phyloP scores from a whole-genome alignment of 2,113 vertebrate species.

The Plestiodon gilberti region DNA sequence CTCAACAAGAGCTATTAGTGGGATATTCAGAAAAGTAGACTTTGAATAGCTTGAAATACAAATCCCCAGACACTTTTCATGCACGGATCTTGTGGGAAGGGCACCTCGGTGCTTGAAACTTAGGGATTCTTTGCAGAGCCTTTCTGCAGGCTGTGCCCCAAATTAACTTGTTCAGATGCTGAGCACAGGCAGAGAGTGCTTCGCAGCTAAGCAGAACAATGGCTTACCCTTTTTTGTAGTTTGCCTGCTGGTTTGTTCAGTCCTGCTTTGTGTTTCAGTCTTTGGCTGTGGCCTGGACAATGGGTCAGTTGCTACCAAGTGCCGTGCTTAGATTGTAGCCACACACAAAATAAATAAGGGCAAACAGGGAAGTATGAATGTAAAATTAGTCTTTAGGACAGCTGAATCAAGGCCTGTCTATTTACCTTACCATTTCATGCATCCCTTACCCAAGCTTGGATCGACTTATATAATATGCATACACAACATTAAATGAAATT shows the following conservation, averaged over 20 bases:
- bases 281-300: constrained; percentile 66
- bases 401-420: constrained; percentile 51
- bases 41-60: constrained; percentile 59
- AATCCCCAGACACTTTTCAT: constrained; percentile 50
- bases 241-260: constrained; percentile 67
- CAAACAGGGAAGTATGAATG: constrained; percentile 49
- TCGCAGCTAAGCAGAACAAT: constrained; percentile 73
- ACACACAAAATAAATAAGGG: constrained; percentile 71
- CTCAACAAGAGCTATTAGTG: constrained; percentile 41
- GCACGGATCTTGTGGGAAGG: constrained; percentile 60
- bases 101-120: constrained; percentile 61
- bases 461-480: constrained; percentile 53
- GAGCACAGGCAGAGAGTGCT: constrained; percentile 62
- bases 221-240: constrained; percentile 64
- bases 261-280: constrained; percentile 65
- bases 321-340: constrained; percentile 66
- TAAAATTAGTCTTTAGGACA: constrained; percentile 55
- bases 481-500: constrained; percentile 39
- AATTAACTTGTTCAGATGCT: constrained; percentile 81
- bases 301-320: constrained; percentile 58
- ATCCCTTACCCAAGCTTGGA: constrained; percentile 43
- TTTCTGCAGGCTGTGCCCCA: constrained; percentile 70
- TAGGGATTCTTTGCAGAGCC: constrained; percentile 54
- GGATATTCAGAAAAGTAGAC: constrained; percentile 32
- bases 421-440: constrained; percentile 61